phyloP scores from a whole-genome alignment of 2,888 invertebrate species.

The Macrophya annulata region DNA sequence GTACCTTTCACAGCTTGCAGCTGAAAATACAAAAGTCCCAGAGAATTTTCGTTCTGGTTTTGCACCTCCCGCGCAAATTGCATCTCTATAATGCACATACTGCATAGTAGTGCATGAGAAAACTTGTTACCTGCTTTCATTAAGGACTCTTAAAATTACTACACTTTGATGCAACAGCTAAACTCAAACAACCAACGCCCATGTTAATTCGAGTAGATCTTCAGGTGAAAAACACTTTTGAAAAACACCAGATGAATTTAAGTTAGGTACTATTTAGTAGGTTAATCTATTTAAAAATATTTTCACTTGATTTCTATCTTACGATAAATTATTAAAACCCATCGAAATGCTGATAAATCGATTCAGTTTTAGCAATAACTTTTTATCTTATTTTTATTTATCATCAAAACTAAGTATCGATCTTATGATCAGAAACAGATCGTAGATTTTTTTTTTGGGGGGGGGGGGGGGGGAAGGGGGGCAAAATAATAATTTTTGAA shows the following conservation, averaged over 20 bases:
- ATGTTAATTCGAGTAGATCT: constrained; percentile 41
- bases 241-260: constrained; percentile 15
- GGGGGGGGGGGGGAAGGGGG: too few species aligned
- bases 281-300: background rate
- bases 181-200: constrained; percentile 35
- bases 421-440: background rate
- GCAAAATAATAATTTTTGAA: background rate
- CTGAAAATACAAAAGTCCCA: background rate
- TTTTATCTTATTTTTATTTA: background rate
- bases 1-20: background rate
- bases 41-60: constrained; percentile 11
- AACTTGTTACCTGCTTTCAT: background rate
- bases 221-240: constrained; percentile 34
- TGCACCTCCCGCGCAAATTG: constrained; percentile 7
- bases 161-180: constrained; percentile 37
- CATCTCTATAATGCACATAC: constrained; percentile 40
- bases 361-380: background rate
- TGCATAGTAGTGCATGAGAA: constrained; percentile 36
- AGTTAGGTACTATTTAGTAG: background rate
- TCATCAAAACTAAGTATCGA: background rate
- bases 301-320: background rate
- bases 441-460: background rate
- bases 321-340: background rate
- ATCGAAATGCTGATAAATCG: background rate
- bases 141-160: constrained; percentile 36